Base-by-base conservation (phyloP, 2,797 vertebrate genomes). In the Spinibarbus caldwelli region DNA sequence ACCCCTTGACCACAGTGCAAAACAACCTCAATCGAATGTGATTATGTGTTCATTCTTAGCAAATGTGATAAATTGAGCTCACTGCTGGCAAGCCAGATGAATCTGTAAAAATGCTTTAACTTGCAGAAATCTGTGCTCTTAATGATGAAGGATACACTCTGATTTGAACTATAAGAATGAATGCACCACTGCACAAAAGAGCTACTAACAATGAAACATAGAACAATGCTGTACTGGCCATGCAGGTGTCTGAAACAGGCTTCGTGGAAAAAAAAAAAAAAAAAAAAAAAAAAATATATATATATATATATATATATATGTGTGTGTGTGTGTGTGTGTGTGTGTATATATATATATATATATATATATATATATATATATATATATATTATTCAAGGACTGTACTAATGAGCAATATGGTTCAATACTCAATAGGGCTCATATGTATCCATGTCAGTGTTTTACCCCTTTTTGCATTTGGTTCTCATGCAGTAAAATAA, bases 91-190 rank as follows among this genome's bases (percentile, higher is more conserved):
- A 76, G 78, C 45, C 66, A 89, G 87, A 86, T 88, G 38, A 86
- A 86, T 83, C 49, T 85, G 41, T 54, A 84, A 79, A 79, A 90
- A 88, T 77, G 80, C 80, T 80, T 88, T 73, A 77, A 80, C 83
- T 52, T 78, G 64, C 62, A 79, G 41, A 71, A 73, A 77, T 84
- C 23, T 80, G 86, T 68, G 73, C 80, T 86, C 81, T 84, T 92
- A 91, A 92, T 92, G 89, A 93, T 91, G 91, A 91, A 88, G 89
- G 89, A 91, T 92, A 89, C 86, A 85, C 72, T 82, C 81, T 84
- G 87, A 83, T 83, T 78, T 59, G 85, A 83, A 81, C 88, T 75
- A 34, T 87, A 77, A 82, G 84, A 86, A 85, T 88, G 86, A 91
- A 88, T 89, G 88, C 90, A 78, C 72, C 21, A 77, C 76, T 34